These are phyloP conservation scores for Melieria picta DNA, from an alignment of 2,888 invertebrate species.

Conservation along the genomic window DNA sequence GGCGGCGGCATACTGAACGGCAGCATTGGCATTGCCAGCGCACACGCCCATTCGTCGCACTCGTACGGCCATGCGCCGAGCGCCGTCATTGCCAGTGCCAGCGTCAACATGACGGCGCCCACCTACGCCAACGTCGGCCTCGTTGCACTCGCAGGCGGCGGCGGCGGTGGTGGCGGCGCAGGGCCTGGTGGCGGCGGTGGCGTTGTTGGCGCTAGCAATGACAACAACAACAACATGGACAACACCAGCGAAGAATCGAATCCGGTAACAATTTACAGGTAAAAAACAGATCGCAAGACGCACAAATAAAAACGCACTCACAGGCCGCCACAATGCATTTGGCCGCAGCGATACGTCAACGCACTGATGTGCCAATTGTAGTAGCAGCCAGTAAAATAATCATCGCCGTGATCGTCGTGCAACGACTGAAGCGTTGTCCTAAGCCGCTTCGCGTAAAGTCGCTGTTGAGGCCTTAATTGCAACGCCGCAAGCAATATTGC, in stretches of 20 bases:
- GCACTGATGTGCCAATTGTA: background rate
- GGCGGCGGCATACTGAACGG: slow-evolving; percentile 26
- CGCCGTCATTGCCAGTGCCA: slow-evolving; percentile 30
- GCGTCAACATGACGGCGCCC: slow-evolving; percentile 21
- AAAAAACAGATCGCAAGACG: slow-evolving; percentile 52
- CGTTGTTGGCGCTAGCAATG: slow-evolving; percentile 61
- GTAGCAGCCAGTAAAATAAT: background rate
- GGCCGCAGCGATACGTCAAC: background rate
- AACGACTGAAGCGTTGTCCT: too few relatives aligned
- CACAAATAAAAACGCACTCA: background rate
- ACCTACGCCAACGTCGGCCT: slow-evolving; percentile 33
- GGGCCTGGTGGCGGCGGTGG: slow-evolving; percentile 41
- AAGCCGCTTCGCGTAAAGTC: too few relatives aligned
- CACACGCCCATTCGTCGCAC: slow-evolving; percentile 21
- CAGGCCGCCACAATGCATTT: background rate
- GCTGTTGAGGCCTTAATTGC: too few relatives aligned
- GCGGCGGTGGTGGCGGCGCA: slow-evolving; percentile 23
- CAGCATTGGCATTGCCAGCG: slow-evolving; percentile 35
- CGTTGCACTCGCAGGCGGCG: slow-evolving; percentile 3
- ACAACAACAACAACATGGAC: slow-evolving; percentile 78
- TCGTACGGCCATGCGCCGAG: slow-evolving; percentile 25
- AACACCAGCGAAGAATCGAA: slow-evolving; percentile 88
- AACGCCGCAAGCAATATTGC: too few relatives aligned
- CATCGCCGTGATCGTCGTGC: too few relatives aligned
- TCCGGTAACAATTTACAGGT: slow-evolving; percentile 91